Base-by-base conservation (phyloP, 2,113 vertebrate genomes). In the Neogobius melanostomus region DNA sequence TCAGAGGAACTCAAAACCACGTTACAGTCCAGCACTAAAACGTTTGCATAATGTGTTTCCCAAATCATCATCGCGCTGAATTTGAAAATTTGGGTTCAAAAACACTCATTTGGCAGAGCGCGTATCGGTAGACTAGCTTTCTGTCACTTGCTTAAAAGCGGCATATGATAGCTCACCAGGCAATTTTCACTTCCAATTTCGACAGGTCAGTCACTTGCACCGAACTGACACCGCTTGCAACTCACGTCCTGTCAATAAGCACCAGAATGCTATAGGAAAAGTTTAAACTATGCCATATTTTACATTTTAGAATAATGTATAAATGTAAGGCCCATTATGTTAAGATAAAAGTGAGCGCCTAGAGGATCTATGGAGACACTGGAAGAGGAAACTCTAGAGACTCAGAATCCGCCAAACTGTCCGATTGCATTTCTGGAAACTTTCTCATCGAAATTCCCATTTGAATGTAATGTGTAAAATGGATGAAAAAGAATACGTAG, bases 1-100 rank as follows among this genome's bases (percentile, higher is more conserved):
- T 72, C 71, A 57, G 51, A 71, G n/a, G 53, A 72, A 61, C 64
- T 79, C 47, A 45, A 52, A 67, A 72, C 47, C 56, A 45, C 49
- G 44, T 60, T 60, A 64, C 48, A 60, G 47, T 71, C 17, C 11
- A 66, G 69, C 17, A 42, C 66, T 12, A 15, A 66, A 64, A 66
- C 46, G 21, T 75, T 28, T 51, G 59, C 62, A 74, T 76, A 76
- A 78, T 78, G 28, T 46, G 54, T 62, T 61, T 0, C 14, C 10
- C 36, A 67, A 51, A 59, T 53, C 66, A 63, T 10, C 3, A 63
- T 43, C n/a, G 42, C 47, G 21, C 62, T n/a, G 57, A 11, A 28
- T 67, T 67, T 54, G 6, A 64, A 49, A 62, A 61, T 50, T 46
- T 45, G 42, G 43, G 59, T 44, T 61, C 15, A 42, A 15, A 14